phyloP scores from a whole-genome alignment of 2,888 invertebrate species.

The Prenolepis imparis region DNA sequence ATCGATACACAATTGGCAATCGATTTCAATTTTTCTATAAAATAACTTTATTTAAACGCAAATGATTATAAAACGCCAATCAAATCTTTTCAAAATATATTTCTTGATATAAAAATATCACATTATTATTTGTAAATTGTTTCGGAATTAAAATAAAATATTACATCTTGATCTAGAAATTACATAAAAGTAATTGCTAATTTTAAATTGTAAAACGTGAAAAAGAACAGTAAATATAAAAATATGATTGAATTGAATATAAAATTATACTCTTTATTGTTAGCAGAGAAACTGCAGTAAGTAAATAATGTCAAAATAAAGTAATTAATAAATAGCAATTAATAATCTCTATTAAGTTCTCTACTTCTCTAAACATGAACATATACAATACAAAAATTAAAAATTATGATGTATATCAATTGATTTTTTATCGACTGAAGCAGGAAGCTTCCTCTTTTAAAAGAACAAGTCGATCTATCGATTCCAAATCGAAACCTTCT shows the following conservation, averaged over 20 bases:
- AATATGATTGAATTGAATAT: background rate
- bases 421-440: conserved; percentile 72
- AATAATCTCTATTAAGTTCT: background rate
- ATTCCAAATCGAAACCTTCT: conserved; percentile 75
- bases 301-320: background rate
- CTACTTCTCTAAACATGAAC: background rate
- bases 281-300: background rate
- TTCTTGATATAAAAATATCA: background rate
- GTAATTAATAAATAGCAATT: background rate
- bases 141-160: background rate
- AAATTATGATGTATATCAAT: background rate
- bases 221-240: background rate
- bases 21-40: background rate
- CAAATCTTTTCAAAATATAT: background rate
- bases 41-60: background rate
- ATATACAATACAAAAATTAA: background rate
- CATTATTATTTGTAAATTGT: background rate
- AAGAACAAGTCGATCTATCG: conserved; percentile 69
- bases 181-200: background rate
- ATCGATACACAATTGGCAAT: background rate
- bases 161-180: background rate
- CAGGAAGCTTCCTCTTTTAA: conserved; percentile 54
- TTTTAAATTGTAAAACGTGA: background rate
- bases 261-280: background rate
- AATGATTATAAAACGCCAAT: background rate